Evolutionary conservation across 2,113 vertebrate species (phyloP).

Genomic region (Delphinus delphis): DNA sequence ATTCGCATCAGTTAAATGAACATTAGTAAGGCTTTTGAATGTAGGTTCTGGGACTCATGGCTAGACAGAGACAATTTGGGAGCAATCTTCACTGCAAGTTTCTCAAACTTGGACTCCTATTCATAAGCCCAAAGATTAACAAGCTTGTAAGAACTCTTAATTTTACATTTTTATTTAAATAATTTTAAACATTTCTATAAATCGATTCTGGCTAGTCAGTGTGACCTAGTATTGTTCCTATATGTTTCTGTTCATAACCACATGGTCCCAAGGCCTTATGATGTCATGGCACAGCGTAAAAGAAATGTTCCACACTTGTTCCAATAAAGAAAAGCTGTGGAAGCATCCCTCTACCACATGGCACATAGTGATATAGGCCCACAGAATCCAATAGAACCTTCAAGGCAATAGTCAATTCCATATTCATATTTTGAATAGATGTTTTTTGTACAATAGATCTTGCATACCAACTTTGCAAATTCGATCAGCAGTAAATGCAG

Average conservation of each 20-base stretch:
- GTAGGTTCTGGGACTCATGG: background rate
- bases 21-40: background rate
- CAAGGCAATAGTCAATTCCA: background rate
- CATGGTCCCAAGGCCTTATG: background rate
- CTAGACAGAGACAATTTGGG: background rate
- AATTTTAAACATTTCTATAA: background rate
- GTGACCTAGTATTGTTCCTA: background rate
- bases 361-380: too few relatives aligned
- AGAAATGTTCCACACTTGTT: background rate
- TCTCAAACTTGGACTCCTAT: background rate
- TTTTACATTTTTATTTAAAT: background rate
- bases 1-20: background rate
- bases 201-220: background rate
- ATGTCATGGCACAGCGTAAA: background rate
- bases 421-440: background rate
- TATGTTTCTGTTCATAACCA: background rate
- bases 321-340: background rate
- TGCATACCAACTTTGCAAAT: background rate
- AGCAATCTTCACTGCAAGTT: background rate
- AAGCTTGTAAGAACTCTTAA: background rate
- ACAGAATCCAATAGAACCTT: background rate
- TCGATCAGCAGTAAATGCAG: background rate
- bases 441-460: background rate
- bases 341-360: background rate
- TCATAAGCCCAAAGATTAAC: background rate